These are phyloP conservation scores for Drosophila paracracens DNA, from an alignment of 2,888 invertebrate species.

Conservation along the genomic window DNA sequence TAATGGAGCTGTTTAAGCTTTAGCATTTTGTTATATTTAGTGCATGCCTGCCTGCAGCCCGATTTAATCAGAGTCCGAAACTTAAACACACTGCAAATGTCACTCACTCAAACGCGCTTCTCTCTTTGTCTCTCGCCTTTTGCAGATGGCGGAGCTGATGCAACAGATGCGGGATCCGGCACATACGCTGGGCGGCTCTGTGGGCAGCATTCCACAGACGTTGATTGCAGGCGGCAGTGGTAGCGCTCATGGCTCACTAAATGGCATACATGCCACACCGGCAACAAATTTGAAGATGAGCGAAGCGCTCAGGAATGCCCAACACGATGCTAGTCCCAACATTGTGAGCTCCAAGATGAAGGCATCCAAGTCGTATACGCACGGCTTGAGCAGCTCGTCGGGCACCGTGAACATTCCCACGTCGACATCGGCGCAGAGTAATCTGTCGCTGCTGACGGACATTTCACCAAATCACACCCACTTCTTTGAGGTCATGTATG, in stretches of 20 bases:
- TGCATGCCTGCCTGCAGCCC: constrained; percentile 28
- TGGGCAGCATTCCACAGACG: constrained; percentile 85
- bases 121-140: constrained; percentile 14
- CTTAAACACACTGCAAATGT: not conserved
- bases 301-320: constrained; percentile 83
- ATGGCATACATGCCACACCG: constrained; percentile 83
- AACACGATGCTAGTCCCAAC: constrained; percentile 84
- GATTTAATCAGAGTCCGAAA: not conserved
- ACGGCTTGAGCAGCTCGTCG: constrained; percentile 84
- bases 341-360: constrained; percentile 84
- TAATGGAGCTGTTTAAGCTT: constrained; percentile 1
- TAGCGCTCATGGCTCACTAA: constrained; percentile 59
- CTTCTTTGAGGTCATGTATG: constrained; percentile 95
- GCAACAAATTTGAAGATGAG: constrained; percentile 84
- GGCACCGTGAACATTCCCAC: constrained; percentile 85
- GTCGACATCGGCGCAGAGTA: constrained; percentile 84
- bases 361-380: constrained; percentile 85
- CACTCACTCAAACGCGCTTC: not conserved
- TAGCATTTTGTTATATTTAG: constrained; percentile 15
- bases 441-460: constrained; percentile 86
- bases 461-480: constrained; percentile 94
- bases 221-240: constrained; percentile 78
- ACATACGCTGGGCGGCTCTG: constrained; percentile 84
- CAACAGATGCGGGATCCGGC: constrained; percentile 85
- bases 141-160: constrained; percentile 85